Conservation (phyloP, 2,797 vertebrate genomes). For the Xenopus petersii region DNA sequence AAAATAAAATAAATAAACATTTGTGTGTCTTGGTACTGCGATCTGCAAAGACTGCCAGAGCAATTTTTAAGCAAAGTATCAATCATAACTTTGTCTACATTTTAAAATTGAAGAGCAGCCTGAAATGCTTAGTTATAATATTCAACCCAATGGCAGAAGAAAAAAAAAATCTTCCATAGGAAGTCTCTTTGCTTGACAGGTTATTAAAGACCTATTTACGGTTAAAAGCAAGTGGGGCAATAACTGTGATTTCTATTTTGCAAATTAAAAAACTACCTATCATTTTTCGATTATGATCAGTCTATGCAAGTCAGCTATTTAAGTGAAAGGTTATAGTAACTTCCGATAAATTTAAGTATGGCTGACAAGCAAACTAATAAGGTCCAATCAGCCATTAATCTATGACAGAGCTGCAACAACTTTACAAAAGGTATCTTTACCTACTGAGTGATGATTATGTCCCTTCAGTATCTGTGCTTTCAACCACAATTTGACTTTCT, state of each 20-base stretch:
- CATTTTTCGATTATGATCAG: constrained; percentile 87
- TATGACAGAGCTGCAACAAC: constrained; percentile 99
- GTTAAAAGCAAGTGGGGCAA: constrained; percentile 75
- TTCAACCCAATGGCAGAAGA: constrained; percentile 73
- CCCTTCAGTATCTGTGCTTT: constrained; percentile 99
- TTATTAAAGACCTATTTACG: constrained; percentile 70
- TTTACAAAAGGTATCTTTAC: constrained; percentile 99
- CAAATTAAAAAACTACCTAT: constrained; percentile 79
- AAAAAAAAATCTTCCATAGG: constrained; percentile 90
- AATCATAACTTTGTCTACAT: constrained; percentile 81
- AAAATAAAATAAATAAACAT: too few relatives aligned
- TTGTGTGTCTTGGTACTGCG: constrained; percentile 57
- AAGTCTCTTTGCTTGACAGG: constrained; percentile 81
- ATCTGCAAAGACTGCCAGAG: constrained; percentile 48
- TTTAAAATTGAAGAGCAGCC: constrained; percentile 90
- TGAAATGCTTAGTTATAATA: constrained; percentile 71
- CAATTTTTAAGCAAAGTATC: constrained; percentile 74
- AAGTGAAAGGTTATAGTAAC: constrained; percentile 91
- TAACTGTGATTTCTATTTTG: constrained; percentile 73
- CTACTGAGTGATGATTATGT: constrained; percentile 99
- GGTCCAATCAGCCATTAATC: constrained; percentile 92
- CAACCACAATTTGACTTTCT: constrained; percentile 97
- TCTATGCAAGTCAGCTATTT: constrained; percentile 90
- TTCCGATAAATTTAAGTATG: constrained; percentile 76
- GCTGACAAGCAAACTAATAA: constrained; percentile 69